These are phyloP conservation scores for Ectropis crepuscularia DNA, from an alignment of 2,888 invertebrate genomes.

Conservation along the genomic window DNA sequence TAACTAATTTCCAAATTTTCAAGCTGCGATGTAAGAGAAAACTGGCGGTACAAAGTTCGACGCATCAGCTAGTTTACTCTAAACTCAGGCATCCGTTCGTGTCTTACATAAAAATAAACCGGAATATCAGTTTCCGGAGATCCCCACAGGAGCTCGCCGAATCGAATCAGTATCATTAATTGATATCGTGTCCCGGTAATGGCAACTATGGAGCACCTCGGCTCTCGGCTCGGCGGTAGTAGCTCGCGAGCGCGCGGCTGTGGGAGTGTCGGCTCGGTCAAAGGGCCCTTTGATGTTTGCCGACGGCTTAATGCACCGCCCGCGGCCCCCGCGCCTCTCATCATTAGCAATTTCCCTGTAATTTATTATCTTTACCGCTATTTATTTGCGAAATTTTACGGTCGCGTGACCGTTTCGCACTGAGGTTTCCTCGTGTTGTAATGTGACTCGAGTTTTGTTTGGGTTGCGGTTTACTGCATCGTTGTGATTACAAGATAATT, in stretches of 20 bases:
- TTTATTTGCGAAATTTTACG: conserved; percentile 82
- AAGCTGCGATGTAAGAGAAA: too few relatives aligned
- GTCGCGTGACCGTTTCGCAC: conserved; percentile 57
- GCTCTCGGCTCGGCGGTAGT: conserved; percentile 43
- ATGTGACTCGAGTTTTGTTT: not conserved
- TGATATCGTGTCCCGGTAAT: conserved; percentile 64
- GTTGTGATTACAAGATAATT: not conserved
- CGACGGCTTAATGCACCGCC: conserved; percentile 85
- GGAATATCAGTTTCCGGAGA: conserved; percentile 40
- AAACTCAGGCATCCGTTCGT: too few relatives aligned
- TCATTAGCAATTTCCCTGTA: conserved; percentile 85
- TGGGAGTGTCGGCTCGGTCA: conserved; percentile 83
- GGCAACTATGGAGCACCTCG: conserved; percentile 35
- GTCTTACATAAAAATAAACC: too few relatives aligned
- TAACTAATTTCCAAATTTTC: too few relatives aligned
- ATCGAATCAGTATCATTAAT: conserved; percentile 66
- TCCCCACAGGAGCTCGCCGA: conserved; percentile 58
- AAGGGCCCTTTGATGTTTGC: conserved; percentile 84
- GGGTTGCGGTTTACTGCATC: not conserved
- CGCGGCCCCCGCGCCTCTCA: conserved; percentile 79
- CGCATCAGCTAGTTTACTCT: too few relatives aligned
- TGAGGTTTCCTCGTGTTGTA: conserved; percentile 30
- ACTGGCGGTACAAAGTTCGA: too few relatives aligned
- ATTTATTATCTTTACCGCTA: conserved; percentile 84
- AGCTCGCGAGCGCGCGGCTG: conserved; percentile 52